A percentile compares a stretch with the other conserved stretches of the same genome.
phyloP scores from a whole-genome alignment of 2,888 invertebrate genomes.

The Ectemnius continuus region DNA sequence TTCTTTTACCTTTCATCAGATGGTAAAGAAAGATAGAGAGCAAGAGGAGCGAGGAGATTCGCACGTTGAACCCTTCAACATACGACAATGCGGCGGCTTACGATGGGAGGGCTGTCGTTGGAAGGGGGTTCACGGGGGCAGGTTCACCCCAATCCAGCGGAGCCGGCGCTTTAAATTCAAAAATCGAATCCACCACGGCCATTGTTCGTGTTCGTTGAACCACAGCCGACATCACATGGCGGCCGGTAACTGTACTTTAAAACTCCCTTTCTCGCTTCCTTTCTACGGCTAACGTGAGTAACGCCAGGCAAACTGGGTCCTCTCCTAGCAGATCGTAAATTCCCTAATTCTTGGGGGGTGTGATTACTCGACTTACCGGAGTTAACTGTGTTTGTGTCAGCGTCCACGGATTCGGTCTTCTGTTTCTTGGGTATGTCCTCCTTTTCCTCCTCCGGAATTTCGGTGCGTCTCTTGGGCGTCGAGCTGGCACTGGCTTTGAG shows the following conservation, averaged over 20 bases:
- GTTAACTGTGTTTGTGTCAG: constrained; percentile 93
- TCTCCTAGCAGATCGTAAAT: not conserved
- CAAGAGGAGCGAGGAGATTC: constrained; percentile 37
- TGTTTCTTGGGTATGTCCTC: constrained; percentile 84
- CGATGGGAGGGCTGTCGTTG: constrained; percentile 63
- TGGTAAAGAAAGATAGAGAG: not conserved
- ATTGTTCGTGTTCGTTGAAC: constrained; percentile 72
- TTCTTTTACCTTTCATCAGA: not conserved
- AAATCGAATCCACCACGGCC: constrained; percentile 71
- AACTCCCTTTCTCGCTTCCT: constrained; percentile 38
- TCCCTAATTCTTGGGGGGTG: not conserved
- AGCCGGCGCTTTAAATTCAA: constrained; percentile 71
- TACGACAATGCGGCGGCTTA: constrained; percentile 63
- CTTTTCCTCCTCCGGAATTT: constrained; percentile 78
- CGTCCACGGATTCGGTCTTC: constrained; percentile 90
- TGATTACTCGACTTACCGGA: constrained; percentile 84
- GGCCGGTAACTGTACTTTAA: constrained; percentile 61
- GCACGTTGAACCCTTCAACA: constrained; percentile 66
- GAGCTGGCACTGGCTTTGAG: constrained; percentile 85
- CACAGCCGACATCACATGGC: constrained; percentile 68
- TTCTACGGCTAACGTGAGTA: not conserved
- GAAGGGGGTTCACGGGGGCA: constrained; percentile 52
- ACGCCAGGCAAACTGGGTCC: not conserved
- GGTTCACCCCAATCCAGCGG: constrained; percentile 55
- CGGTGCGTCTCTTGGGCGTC: constrained; percentile 86